Conservation (phyloP, 2,888 invertebrate species). For the Panzeria rudis region DNA sequence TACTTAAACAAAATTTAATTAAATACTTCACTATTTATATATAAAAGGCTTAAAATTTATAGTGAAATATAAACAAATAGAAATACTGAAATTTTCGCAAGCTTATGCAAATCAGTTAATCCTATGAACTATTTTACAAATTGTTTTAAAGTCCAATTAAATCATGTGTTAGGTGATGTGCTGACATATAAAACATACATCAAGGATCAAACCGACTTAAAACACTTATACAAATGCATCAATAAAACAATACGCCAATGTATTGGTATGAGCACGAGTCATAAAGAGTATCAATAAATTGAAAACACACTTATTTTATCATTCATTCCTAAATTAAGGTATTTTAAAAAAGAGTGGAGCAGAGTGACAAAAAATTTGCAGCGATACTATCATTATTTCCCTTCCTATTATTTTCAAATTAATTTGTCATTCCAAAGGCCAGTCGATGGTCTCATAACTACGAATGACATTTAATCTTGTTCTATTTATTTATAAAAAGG, state of each 20-base stretch:
- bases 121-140: background rate
- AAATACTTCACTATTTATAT: too few relatives aligned
- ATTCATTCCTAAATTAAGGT: background rate
- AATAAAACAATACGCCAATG: background rate
- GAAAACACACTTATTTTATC: background rate
- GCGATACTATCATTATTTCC: background rate
- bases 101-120: background rate
- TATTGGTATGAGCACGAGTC: too few relatives aligned
- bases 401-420: background rate
- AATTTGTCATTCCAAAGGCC: background rate
- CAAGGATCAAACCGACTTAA: constrained; percentile 7
- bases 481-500: constrained; percentile 22
- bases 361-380: background rate
- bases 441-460: background rate
- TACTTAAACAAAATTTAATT: too few relatives aligned
- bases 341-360: background rate
- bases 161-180: background rate
- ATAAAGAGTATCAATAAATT: too few relatives aligned
- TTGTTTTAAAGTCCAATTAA: background rate
- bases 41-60: too few relatives aligned
- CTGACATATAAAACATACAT: background rate
- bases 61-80: background rate
- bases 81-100: background rate
- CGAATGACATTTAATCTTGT: background rate
- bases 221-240: background rate